Base-by-base conservation (phyloP, 2,888 invertebrate species). In the Idaea straminata region DNA sequence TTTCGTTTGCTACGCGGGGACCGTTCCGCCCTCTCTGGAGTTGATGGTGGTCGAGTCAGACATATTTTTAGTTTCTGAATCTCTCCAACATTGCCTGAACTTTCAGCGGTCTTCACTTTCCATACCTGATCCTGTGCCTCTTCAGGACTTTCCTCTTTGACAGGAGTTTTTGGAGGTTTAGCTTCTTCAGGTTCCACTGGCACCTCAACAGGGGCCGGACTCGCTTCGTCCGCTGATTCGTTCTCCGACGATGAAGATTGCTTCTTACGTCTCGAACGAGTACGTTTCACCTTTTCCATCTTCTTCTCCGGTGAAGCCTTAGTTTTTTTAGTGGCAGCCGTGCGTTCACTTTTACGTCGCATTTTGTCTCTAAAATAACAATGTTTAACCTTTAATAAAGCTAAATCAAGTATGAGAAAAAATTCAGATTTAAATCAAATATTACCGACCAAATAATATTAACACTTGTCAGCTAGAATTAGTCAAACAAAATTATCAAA, bases 331-430 rank as follows among this genome's bases (percentile, higher is more conserved):
- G 69, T 82, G 63, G 89, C 81, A 64, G 89, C 81, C 93, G 93
- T 83, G 93, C 95, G 89, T 94, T 96, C 95, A 85, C 96, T 96
- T 89, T 96, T 96, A 76, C 96, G 95, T 84, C 96, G 95, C 96
- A 96, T 96, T 74, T 59, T 13, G 65, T 81, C 72, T 71, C 70
- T 82, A 84, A 69, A 70, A 83, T 80, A 67, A 67, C 68, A 61
- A 38, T 35, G 36, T 35, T 25, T 16, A 62, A 25, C 0, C 47
- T 61, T 15, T 61, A 7, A 16, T 47, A 35, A 60, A n/a, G 25
- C 15, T 58, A 16, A 7, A 25, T n/a, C 47, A 25, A 16, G 34
- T 61, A 57, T 57, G 5, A 15, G 61, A 7, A 16, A 62, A 59
- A 59, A 15, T n/a, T 58, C 34, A n/a, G n/a, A 35, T 59, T n/a